Conservation (phyloP, 2,797 vertebrate genomes). For the Heliangelus exortis region DNA sequence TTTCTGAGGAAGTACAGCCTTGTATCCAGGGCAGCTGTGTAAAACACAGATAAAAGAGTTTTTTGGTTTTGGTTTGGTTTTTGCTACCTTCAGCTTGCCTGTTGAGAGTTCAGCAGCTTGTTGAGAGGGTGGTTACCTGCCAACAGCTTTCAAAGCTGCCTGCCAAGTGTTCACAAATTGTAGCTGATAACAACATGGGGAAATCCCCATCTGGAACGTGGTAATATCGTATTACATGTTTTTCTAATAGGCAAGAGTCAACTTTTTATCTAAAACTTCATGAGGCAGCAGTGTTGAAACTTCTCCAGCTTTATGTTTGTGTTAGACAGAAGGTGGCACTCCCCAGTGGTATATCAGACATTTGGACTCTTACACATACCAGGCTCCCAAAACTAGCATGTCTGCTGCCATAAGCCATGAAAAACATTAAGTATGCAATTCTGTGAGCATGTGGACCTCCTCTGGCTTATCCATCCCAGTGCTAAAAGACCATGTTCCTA, state of each 20-base stretch:
- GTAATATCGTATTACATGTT: background rate
- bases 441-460: background rate
- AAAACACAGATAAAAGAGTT: background rate
- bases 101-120: background rate
- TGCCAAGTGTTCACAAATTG: background rate
- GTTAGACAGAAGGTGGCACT: background rate
- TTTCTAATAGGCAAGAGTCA: background rate
- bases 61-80: background rate
- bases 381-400: background rate
- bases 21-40: background rate
- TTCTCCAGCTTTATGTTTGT: background rate
- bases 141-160: background rate
- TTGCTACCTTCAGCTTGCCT: background rate
- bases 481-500: background rate
- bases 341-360: background rate
- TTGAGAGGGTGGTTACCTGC: background rate
- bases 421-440: background rate
- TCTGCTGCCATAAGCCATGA: background rate
- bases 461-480: background rate
- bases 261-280: background rate
- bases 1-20: background rate
- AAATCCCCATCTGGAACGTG: background rate
- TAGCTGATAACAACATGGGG: background rate
- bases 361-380: background rate
- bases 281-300: rapidly evolving